Evolutionary conservation across 2,113 vertebrate species (phyloP).

Genomic region (Nesogale talazaci): DNA sequence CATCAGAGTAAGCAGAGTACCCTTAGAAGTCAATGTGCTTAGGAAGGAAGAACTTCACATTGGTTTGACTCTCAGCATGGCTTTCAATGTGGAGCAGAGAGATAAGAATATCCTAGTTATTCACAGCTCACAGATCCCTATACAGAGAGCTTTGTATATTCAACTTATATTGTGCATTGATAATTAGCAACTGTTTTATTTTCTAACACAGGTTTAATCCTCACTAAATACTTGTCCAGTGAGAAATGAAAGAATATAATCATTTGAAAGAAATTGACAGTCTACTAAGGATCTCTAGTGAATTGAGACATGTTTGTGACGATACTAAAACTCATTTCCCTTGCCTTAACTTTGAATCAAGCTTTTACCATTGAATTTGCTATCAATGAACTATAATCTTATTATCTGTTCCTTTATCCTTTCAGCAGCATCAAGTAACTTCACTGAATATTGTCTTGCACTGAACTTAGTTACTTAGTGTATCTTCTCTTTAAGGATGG

Average conservation of each 20-base stretch:
- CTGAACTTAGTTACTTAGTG: background rate
- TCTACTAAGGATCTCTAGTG: background rate
- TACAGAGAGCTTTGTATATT: background rate
- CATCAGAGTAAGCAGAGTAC: background rate
- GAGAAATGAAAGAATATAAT: background rate
- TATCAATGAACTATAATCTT: background rate
- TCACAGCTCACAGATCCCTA: background rate
- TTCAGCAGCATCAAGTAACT: background rate
- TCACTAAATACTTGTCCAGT: background rate
- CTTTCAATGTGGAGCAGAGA: background rate
- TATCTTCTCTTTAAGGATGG: background rate
- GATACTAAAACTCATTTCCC: background rate
- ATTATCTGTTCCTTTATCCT: background rate
- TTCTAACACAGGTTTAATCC: background rate
- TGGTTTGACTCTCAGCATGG: background rate
- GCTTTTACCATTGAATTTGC: background rate
- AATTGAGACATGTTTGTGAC: background rate
- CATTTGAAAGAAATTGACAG: background rate
- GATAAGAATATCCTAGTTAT: no score
- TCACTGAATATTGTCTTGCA: background rate
- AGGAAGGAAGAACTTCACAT: background rate
- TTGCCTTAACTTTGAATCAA: background rate
- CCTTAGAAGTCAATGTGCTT: background rate
- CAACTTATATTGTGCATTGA: background rate
- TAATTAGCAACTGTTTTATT: background rate